These are phyloP conservation scores for Cherax quadricarinatus DNA, from an alignment of 1,140 invertebrate genomes.

Conservation along the genomic window DNA sequence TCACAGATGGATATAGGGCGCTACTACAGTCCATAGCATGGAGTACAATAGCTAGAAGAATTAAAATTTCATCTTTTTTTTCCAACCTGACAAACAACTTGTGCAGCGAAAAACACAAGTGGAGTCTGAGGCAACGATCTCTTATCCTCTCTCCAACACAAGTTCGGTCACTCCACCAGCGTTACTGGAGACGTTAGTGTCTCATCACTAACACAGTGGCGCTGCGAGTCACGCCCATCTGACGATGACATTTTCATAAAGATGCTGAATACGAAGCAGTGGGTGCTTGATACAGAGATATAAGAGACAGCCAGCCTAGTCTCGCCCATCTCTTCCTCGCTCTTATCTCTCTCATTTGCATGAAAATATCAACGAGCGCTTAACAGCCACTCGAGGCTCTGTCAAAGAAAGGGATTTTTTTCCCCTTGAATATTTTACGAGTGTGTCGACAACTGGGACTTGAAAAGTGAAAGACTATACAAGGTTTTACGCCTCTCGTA, in stretches of 20 bases:
- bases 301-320: neutral
- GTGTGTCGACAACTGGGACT: neutral
- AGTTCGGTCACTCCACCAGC: neutral
- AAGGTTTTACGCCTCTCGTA: neutral
- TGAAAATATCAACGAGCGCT: neutral
- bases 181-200: neutral
- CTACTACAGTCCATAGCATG: too few relatives aligned
- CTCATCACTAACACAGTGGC: neutral
- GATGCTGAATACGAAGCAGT: neutral
- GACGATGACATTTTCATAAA: neutral
- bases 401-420: neutral
- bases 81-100: too few relatives aligned
- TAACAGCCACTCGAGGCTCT: neutral
- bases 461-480: neutral
- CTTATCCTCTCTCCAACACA: neutral
- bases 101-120: too few relatives aligned
- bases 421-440: neutral
- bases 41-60: too few relatives aligned
- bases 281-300: neutral
- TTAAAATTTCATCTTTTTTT: too few relatives aligned
- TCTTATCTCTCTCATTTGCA: neutral
- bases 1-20: too few relatives aligned
- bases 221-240: neutral
- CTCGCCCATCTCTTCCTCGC: neutral
- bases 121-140: neutral